Percentiles rank a stretch among this genome's conserved stretches.
These are phyloP conservation scores for Papilio xuthus DNA, from an alignment of 1,140 invertebrate species.

Conservation along the genomic window DNA sequence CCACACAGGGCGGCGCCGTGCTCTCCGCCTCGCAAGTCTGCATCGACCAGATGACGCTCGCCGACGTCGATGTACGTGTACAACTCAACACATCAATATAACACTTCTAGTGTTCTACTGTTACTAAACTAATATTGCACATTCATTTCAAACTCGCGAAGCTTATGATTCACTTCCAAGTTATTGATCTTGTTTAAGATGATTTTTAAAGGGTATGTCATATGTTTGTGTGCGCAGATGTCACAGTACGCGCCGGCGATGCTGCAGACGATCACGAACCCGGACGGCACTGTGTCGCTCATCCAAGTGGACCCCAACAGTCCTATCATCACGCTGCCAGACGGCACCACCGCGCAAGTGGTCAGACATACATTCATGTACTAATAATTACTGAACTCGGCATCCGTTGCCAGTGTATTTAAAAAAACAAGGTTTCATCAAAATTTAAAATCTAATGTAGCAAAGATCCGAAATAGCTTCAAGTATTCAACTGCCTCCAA, in stretches of 20 bases:
- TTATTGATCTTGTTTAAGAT: neutral
- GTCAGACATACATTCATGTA: conserved; percentile 47
- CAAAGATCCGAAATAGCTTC: too few relatives aligned
- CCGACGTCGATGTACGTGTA: conserved; percentile 85
- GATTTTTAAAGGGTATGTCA: neutral
- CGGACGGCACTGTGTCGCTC: conserved; percentile 97
- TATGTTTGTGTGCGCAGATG: conserved; percentile 64
- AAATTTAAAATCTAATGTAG: too few relatives aligned
- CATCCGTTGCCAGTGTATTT: too few relatives aligned
- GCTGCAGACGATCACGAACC: conserved; percentile 97
- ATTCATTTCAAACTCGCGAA: too few relatives aligned
- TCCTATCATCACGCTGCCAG: conserved; percentile 96
- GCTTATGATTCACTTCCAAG: neutral
- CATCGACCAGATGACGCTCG: conserved; percentile 85
- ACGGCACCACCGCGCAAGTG: conserved; percentile 97
- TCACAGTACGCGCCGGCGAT: conserved; percentile 94
- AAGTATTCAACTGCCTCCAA: too few relatives aligned
- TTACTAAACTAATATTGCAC: too few relatives aligned
- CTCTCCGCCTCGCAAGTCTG: conserved; percentile 83
- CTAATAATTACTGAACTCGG: too few relatives aligned
- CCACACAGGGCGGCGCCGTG: conserved; percentile 54
- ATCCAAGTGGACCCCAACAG: conserved; percentile 98
- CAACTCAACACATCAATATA: neutral
- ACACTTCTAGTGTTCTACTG: neutral
- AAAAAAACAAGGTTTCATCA: too few relatives aligned